Base-by-base conservation (phyloP, 1,140 invertebrate genomes). In the Pemphigus obesinymphae region DNA sequence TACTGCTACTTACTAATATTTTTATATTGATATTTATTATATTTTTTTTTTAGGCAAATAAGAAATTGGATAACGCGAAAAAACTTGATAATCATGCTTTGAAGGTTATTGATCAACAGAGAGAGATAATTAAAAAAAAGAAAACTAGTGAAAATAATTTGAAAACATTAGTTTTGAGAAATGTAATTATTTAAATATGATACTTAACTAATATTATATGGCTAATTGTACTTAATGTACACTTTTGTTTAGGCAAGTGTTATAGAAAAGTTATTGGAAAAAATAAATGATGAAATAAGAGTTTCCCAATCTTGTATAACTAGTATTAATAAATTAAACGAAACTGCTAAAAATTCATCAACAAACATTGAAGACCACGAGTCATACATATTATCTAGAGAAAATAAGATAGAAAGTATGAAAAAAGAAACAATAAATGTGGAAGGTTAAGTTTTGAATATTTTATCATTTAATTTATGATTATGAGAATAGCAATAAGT, bases 391-490 rank as follows among this genome's bases (percentile, higher is more conserved):
- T 29, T 8, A 29, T 45, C 17, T 45, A 80, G 63, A 40, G 55
- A 80, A 48, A 5, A 48, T 15, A 80, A 80, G 23, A 43, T 80
- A 29, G 37, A 80, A n/a, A 29, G 15, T 61, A 43, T 80, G n/a
- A 45, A 45, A 80, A 80, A 80, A 45, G 76, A 80, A 80, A 43
- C 37, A 61, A 31, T 80, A 26, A 43, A 80, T 61, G n/a, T 80
- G 29, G 55, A 80, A 63, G 76, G 76, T 80, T 26, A 29, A 45
- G 1, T 45, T 17, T 78, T 40, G 23, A 20, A 58, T 40, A 26
- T 55, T 58, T 58, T 26, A 53, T 45, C 4, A 66, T 66, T 66
- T 5, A 61, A 8, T 66, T 34, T 63, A n/a, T 66, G 10, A 45
- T 70, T 8, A n/a, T n/a, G n/a, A n/a, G n/a, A n/a, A n/a, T n/a